Base-by-base conservation (phyloP, 2,888 invertebrate species). In the Dolichomitus sp. region DNA sequence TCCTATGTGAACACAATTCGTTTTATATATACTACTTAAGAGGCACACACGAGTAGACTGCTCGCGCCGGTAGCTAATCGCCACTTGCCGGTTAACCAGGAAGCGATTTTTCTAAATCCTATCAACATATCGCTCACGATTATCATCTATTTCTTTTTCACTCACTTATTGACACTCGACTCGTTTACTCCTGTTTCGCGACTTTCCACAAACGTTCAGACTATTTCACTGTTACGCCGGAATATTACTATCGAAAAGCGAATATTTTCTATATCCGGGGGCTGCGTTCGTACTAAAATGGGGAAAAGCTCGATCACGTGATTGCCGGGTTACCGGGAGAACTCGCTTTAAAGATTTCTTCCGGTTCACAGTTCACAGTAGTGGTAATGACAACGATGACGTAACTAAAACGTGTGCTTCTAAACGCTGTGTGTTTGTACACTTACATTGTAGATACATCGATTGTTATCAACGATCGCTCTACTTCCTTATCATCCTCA, bases 271-370 rank as follows among this genome's bases (percentile, higher is more conserved):
- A 17, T 59, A 14, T 59, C 30, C 59, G 59, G 33, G 33, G 33
- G 27, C 37, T 68, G 68, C 68, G 33, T 52, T 33, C 50, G 68
- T 37, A 68, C 11, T 9, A 4, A n/a, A 19, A 19, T 12, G 37
- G 48, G 19, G 19, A 33, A 52, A 17, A 63, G 40, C 40, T 63
- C 27, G 45, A 52, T 48, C 30, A 45, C 45, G 72, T 59, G 59
- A 45, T 30, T 42, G 33, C 40, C 59, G 59, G 48, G 30, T 57
- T 30, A 45, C 59, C 19, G 30, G 70, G 72, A 33, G 19, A 45
- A 59, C 12, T 45, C 27, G 59, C 72, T 72, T 59, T 59, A 59
- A 72, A 72, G 72, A 72, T 59, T 72, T 72, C 59, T 59, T 72
- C 52, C 59, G 59, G 45, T 59, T 45, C 57, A 33, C 72, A 12